Evolutionary conservation across 2,797 vertebrate species (phyloP), one percentile per base, ranked within the genome.

Genomic region (Myoxocephalus aenaeus): DNA sequence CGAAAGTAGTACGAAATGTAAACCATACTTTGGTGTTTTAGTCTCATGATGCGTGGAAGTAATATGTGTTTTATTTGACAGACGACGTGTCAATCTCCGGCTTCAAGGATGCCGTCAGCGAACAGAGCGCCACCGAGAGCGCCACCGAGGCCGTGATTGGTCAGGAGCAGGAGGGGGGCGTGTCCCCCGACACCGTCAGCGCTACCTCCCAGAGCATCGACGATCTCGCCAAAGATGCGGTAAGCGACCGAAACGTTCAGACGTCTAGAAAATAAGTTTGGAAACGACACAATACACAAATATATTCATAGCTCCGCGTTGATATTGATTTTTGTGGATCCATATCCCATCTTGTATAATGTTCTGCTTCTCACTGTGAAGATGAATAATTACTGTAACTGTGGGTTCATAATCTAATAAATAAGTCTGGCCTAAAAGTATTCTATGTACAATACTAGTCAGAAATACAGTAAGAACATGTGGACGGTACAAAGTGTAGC

Each of bases 151-250:
- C 88, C 5, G 62, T 42, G 14, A 86, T 89, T 72, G 91, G 82
- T 59, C 89, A 81, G 59, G 96, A 96, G 72, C 95, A 92, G 77
- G 96, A 95, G 67, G 96, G 94, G 10, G 96, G 93, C 50, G 94
- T 93, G 50, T 99, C 98, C 74, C 97, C 98, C 15, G 98, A 99
- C 84, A 97, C 95, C 0, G 89, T 96, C 86, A 99, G 98, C 18
- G 96, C 97, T 9, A 92, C 96, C 73, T 99, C 98, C 64, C 98
- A 99, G 89, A 96, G 96, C 91, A 95, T 94, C 29, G 97, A 96
- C 1, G 97, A 99, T 42, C 93, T 93, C 80, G 94, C 88, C 74
- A 96, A 97, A 93, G 98, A 99, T 77, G 89, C 95, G 89, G 98
- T 99, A 95, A 95, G 90, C 80, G 7, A 6, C 1, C 8, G 3